Conservation (phyloP, 2,888 invertebrate species). For the Caenorhabditis wallacei region DNA sequence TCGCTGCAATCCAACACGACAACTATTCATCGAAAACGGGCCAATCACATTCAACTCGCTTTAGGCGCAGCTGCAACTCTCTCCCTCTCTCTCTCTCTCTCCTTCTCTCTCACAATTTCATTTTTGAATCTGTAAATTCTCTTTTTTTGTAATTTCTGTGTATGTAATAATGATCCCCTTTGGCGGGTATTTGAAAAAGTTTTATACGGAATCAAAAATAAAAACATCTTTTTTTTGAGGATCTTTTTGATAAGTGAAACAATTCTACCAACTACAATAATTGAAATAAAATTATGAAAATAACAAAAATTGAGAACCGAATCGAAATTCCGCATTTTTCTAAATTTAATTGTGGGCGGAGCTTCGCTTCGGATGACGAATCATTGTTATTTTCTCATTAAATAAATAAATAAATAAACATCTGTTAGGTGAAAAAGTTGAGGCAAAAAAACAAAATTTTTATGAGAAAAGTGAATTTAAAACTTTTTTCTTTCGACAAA, state of each 20-base stretch:
- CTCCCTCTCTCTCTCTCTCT: conserved; percentile 17
- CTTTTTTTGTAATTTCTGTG: not conserved
- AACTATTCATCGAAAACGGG: conserved; percentile 34
- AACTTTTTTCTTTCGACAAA: conserved; percentile 66
- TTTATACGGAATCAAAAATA: conserved; percentile 27
- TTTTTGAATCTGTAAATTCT: conserved; percentile 13
- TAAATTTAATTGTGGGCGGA: too few species aligned
- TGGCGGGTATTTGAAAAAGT: conserved; percentile 44
- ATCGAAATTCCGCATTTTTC: too few species aligned
- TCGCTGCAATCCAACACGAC: conserved; percentile 52
- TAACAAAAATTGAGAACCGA: too few species aligned
- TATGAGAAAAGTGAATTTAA: conserved; percentile 23
- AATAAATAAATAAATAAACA: not conserved
- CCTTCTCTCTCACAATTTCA: conserved; percentile 3
- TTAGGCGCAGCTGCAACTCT: conserved; percentile 42
- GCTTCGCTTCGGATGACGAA: too few species aligned
- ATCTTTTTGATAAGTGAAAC: conserved; percentile 14
- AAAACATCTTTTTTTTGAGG: conserved; percentile 7
- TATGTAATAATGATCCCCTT: conserved; percentile 42
- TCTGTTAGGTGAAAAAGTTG: conserved; percentile 2
- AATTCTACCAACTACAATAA: conserved; percentile 37
- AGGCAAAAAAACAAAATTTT: conserved; percentile 19
- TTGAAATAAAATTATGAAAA: not conserved
- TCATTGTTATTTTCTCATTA: too few species aligned
- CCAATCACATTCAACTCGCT: conserved; percentile 40